Conservation (phyloP, 2,797 vertebrate species). For the Cirrhinus mrigala region DNA sequence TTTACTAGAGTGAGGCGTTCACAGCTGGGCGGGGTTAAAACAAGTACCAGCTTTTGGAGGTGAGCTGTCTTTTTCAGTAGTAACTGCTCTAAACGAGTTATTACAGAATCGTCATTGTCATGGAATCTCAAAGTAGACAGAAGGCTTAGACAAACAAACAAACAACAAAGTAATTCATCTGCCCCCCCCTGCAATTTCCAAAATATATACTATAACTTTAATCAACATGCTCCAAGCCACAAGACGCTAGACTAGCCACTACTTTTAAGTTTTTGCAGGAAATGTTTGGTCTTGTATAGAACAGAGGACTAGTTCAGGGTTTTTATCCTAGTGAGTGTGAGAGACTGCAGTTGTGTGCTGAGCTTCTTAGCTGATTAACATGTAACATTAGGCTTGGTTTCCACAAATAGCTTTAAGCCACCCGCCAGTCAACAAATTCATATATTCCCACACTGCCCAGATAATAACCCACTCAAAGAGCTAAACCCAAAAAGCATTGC, state of each 20-base stretch:
- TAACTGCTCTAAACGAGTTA: neutral
- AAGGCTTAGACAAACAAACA: no score
- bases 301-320: neutral
- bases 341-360: slow-evolving; percentile 21
- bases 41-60: neutral
- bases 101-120: neutral
- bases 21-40: slow-evolving; percentile 40
- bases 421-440: slow-evolving; percentile 7
- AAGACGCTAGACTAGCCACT: neutral
- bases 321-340: neutral
- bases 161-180: neutral
- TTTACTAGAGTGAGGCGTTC: neutral
- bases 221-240: neutral
- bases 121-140: neutral
- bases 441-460: slow-evolving; percentile 9
- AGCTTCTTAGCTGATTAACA: slow-evolving; percentile 58
- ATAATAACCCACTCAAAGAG: slow-evolving; percentile 10
- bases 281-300: neutral
- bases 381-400: slow-evolving; percentile 43
- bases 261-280: neutral
- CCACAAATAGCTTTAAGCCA: slow-evolving; percentile 41
- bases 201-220: neutral
- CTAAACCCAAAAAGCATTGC: neutral
- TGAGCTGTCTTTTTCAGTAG: neutral
- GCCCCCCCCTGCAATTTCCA: neutral